Conservation (phyloP, 2,113 vertebrate species). For the Salminus brasiliensis region DNA sequence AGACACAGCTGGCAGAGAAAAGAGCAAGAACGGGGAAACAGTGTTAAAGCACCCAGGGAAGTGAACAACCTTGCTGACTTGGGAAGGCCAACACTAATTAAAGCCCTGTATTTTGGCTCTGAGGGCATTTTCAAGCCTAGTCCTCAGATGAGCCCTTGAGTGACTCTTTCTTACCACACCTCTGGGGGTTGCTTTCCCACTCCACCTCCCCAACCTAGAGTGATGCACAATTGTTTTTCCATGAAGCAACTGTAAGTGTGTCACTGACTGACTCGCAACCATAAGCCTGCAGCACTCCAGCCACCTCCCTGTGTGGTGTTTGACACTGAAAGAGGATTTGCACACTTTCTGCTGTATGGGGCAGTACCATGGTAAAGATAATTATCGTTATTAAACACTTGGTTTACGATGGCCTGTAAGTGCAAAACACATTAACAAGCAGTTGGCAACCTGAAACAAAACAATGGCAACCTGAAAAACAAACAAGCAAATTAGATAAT, state of each 20-base stretch:
- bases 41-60: conserved; percentile 75
- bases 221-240: conserved; percentile 60
- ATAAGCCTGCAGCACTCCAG: conserved; percentile 44
- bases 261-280: conserved; percentile 55
- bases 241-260: conserved; percentile 55
- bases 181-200: conserved; percentile 51
- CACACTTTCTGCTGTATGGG: neutral
- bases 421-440: too few species aligned
- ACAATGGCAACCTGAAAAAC: too few species aligned
- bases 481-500: too few species aligned
- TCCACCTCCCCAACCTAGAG: conserved; percentile 51
- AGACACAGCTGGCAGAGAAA: conserved; percentile 82
- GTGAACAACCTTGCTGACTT: conserved; percentile 75
- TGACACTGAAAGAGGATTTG: neutral
- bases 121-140: conserved; percentile 46
- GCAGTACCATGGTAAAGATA: neutral
- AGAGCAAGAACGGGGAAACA: conserved; percentile 73
- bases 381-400: neutral
- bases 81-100: conserved; percentile 80
- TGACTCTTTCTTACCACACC: conserved; percentile 7
- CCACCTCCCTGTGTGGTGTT: conserved; percentile 43
- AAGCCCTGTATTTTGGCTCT: conserved; percentile 60
- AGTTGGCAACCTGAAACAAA: too few species aligned
- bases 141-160: conserved; percentile 31
- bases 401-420: too few species aligned